Conservation (phyloP, 2,888 invertebrate species). For the Cosmorhoe ocellata region DNA sequence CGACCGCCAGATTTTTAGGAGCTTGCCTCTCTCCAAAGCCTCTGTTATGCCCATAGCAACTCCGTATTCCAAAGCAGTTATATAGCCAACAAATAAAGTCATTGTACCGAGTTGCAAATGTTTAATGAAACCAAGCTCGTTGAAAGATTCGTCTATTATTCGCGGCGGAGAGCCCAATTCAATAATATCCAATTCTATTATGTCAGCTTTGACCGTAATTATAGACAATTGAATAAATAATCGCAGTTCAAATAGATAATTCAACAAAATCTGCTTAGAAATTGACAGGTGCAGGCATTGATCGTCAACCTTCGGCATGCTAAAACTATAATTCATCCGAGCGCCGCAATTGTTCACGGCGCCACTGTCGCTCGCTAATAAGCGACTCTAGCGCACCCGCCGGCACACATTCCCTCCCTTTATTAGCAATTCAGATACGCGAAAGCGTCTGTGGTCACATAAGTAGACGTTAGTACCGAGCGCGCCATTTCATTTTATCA, state of each 20-base stretch:
- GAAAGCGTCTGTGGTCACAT: conserved; percentile 72
- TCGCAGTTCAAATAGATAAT: conserved; percentile 18
- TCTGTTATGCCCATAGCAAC: not conserved
- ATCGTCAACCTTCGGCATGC: conserved; percentile 23
- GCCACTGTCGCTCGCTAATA: conserved; percentile 53
- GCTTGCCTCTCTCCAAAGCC: too few relatives aligned
- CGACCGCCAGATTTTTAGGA: too few relatives aligned
- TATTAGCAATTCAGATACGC: conserved; percentile 79
- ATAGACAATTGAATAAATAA: conserved; percentile 23
- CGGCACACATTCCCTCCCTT: conserved; percentile 69
- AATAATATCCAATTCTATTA: conserved; percentile 17
- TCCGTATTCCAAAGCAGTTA: not conserved
- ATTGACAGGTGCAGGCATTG: conserved; percentile 21
- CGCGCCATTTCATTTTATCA: conserved; percentile 72
- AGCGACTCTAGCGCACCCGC: conserved; percentile 51
- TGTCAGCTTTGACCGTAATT: conserved; percentile 19
- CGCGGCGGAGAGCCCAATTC: conserved; percentile 10
- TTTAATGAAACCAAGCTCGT: not conserved
- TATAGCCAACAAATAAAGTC: not conserved
- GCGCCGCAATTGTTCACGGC: conserved; percentile 51
- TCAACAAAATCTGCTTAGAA: conserved; percentile 24
- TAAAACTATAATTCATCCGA: conserved; percentile 29
- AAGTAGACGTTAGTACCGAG: conserved; percentile 62
- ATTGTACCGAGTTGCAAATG: not conserved
- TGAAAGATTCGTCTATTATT: conserved; percentile 15